Evolutionary conservation across 1,140 invertebrate species (phyloP).

Genomic region (Sesamia nonagrioides): DNA sequence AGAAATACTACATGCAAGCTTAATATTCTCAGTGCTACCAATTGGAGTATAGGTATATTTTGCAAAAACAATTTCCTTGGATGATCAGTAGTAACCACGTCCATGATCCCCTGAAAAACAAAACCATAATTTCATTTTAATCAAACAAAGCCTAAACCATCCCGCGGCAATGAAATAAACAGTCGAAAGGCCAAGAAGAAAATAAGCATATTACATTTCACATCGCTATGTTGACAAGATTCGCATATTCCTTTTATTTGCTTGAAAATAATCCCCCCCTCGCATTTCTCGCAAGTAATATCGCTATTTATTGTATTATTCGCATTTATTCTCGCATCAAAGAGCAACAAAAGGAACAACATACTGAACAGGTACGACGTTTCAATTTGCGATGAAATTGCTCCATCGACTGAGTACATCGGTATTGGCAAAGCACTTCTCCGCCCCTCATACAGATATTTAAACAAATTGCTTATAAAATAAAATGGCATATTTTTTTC

Average conservation of each 20-base stretch:
- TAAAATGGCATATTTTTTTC: slow-evolving; percentile 47
- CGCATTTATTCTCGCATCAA: slow-evolving; percentile 66
- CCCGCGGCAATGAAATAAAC: slow-evolving; percentile 22
- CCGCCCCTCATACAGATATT: slow-evolving; percentile 14
- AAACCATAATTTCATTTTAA: slow-evolving; percentile 33
- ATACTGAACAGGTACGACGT: slow-evolving; percentile 48
- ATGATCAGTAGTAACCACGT: background rate
- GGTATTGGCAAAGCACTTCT: slow-evolving; percentile 46
- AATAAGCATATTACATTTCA: slow-evolving; percentile 36
- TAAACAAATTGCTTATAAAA: slow-evolving; percentile 50
- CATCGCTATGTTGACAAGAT: slow-evolving; percentile 24
- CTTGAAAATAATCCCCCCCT: slow-evolving; percentile 35
- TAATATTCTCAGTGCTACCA: too few species aligned
- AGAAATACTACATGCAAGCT: too few species aligned
- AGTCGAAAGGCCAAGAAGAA: background rate
- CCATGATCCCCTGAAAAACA: background rate
- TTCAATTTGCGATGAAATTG: slow-evolving; percentile 57
- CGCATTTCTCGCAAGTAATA: slow-evolving; percentile 52
- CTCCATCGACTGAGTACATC: slow-evolving; percentile 46
- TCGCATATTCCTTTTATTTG: slow-evolving; percentile 35
- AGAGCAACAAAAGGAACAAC: slow-evolving; percentile 61
- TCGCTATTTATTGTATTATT: slow-evolving; percentile 66
- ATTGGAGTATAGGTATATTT: too few species aligned
- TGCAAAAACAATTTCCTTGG: background rate
- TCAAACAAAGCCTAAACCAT: slow-evolving; percentile 34